Percentiles rank a stretch among this genome's conserved stretches.
Evolutionary conservation across 2,888 invertebrate genomes (phyloP).

Genomic region (Heliconius aoede): DNA sequence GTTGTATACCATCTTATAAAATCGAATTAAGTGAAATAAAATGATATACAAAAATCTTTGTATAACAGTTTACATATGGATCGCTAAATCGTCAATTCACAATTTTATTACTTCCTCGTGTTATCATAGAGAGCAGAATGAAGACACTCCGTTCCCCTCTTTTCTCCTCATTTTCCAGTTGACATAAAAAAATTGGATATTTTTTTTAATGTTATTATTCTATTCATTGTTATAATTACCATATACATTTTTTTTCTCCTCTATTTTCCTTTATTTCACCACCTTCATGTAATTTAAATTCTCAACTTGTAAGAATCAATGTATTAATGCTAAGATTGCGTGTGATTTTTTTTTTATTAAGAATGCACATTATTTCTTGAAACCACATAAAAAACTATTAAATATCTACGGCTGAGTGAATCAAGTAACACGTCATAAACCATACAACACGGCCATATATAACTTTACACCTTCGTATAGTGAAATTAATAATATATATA

Average conservation of each 20-base stretch:
- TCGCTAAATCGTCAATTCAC: no score
- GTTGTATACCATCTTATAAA: no score
- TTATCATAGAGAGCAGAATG: no score
- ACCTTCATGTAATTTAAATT: constrained; percentile 22
- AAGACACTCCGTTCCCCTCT: no score
- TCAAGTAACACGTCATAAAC: constrained; percentile 49
- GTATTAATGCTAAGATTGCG: constrained; percentile 30
- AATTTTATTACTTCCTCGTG: no score
- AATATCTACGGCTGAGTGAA: constrained; percentile 33
- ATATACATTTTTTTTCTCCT: neutral
- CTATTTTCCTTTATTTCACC: neutral
- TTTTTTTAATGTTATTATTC: no score
- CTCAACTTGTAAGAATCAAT: constrained; percentile 27
- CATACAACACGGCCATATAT: constrained; percentile 20
- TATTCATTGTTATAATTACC: neutral
- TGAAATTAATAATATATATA: neutral
- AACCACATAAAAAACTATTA: constrained; percentile 32
- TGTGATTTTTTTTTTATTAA: constrained; percentile 20
- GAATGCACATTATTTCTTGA: constrained; percentile 38
- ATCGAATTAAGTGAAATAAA: no score
- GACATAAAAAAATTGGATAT: no score
- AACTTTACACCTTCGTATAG: constrained; percentile 4
- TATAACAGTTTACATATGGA: no score
- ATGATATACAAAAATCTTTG: no score
- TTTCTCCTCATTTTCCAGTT: no score